Conservation (phyloP, 1,140 invertebrate species). For the Limonius californicus region DNA sequence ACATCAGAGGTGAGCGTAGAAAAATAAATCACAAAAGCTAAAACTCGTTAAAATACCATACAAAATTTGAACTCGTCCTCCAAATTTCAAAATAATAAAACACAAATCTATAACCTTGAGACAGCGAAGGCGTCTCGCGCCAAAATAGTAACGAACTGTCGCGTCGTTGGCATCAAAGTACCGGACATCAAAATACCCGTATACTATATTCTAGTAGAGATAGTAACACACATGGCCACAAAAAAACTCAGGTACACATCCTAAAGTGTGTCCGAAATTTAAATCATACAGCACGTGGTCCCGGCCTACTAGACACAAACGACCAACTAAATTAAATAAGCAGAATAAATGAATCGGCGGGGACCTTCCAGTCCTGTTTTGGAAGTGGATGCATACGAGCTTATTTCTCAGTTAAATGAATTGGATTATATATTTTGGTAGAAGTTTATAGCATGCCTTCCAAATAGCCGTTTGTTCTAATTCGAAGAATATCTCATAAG, state of each 20-base stretch:
- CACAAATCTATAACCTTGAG: slow-evolving; percentile 20
- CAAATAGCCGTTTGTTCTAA: too few species aligned
- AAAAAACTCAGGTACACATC: not conserved
- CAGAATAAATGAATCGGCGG: not conserved
- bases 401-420: too few species aligned
- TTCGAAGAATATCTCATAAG: too few species aligned
- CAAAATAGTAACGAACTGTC: not conserved
- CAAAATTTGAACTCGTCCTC: slow-evolving; percentile 25
- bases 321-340: not conserved
- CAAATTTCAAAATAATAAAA: slow-evolving; percentile 24
- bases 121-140: slow-evolving; percentile 2
- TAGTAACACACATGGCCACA: not conserved
- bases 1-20: not conserved
- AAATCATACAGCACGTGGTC: not conserved
- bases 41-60: slow-evolving; percentile 27
- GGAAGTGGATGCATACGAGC: not conserved
- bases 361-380: not conserved
- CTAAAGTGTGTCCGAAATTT: not conserved
- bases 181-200: not conserved
- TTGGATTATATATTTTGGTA: too few species aligned
- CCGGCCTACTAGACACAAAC: not conserved
- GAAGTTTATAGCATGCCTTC: too few species aligned
- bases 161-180: not conserved
- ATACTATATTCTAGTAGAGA: not conserved
- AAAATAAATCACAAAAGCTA: slow-evolving; percentile 13